These are phyloP conservation scores for Ichneumoninae sp. DNA, from an alignment of 2,888 invertebrate species.

Conservation along the genomic window DNA sequence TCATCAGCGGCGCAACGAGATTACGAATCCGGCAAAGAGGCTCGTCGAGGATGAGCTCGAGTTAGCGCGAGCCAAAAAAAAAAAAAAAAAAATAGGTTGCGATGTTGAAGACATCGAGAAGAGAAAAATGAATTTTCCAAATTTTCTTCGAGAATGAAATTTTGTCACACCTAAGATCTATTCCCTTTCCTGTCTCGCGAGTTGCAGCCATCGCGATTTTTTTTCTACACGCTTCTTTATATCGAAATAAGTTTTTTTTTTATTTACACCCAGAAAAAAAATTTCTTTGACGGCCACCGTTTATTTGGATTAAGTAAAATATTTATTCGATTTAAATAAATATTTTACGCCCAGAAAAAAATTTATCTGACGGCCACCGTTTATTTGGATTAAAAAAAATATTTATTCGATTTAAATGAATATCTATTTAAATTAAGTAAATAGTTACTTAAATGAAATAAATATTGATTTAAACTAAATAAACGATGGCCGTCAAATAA, in stretches of 20 bases:
- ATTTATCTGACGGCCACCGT: no score
- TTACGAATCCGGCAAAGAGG: slow-evolving; percentile 27
- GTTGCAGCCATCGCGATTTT: background rate
- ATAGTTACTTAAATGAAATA: no score
- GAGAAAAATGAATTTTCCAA: background rate
- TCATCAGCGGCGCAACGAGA: slow-evolving; percentile 5
- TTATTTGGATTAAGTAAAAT: no score
- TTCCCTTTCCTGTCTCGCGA: background rate
- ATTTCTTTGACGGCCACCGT: no score
- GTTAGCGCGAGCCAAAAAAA: background rate
- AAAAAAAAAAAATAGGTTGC: background rate
- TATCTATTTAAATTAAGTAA: no score
- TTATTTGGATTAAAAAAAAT: no score
- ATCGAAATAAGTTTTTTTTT: background rate
- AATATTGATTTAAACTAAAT: no score
- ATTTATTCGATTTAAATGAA: no score
- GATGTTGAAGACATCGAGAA: slow-evolving; percentile 10
- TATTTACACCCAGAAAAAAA: no score
- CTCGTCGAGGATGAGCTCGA: background rate
- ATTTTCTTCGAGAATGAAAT: slow-evolving; percentile 5
- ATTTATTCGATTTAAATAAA: no score
- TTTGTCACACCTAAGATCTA: background rate
- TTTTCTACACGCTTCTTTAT: background rate
- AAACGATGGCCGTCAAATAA: no score
- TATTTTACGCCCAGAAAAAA: no score